phyloP scores from a whole-genome alignment of 2,888 invertebrate genomes.

The Gisinianus flammeolus region DNA sequence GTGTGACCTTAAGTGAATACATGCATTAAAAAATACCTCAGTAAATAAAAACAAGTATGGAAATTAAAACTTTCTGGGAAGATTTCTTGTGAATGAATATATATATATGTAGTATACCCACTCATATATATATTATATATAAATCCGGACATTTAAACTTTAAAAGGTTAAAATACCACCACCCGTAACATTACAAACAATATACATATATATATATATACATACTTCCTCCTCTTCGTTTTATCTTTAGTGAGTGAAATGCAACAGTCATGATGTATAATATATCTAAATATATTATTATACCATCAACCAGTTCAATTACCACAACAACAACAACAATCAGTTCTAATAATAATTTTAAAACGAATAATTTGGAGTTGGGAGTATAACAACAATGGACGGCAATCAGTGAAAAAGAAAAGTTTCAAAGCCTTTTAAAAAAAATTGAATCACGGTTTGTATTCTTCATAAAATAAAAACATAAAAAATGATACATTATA shows the following conservation, averaged over 20 bases:
- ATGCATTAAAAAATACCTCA: not conserved
- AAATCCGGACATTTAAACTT: not conserved
- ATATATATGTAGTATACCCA: not conserved
- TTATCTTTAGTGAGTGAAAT: conserved; percentile 9
- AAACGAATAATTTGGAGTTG: too few relatives aligned
- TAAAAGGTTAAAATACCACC: not conserved
- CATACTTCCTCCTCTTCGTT: too few relatives aligned
- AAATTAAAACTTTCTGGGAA: not conserved
- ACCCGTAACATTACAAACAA: too few relatives aligned
- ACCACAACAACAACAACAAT: conserved; percentile 2
- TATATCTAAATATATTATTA: not conserved
- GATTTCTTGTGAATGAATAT: not conserved
- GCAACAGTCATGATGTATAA: too few relatives aligned
- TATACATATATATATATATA: too few relatives aligned
- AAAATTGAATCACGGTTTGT: too few relatives aligned
- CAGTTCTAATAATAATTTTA: too few relatives aligned
- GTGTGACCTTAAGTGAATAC: conserved; percentile 12
- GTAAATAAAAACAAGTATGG: not conserved
- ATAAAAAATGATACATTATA: too few relatives aligned
- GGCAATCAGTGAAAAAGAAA: too few relatives aligned
- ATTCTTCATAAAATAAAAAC: too few relatives aligned
- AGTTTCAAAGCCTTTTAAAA: too few relatives aligned
- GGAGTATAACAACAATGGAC: too few relatives aligned
- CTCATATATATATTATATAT: not conserved
- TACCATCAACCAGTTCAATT: not conserved